These are phyloP conservation scores for Amphipoea lucens DNA, from an alignment of 2,888 invertebrate species.

Conservation along the genomic window DNA sequence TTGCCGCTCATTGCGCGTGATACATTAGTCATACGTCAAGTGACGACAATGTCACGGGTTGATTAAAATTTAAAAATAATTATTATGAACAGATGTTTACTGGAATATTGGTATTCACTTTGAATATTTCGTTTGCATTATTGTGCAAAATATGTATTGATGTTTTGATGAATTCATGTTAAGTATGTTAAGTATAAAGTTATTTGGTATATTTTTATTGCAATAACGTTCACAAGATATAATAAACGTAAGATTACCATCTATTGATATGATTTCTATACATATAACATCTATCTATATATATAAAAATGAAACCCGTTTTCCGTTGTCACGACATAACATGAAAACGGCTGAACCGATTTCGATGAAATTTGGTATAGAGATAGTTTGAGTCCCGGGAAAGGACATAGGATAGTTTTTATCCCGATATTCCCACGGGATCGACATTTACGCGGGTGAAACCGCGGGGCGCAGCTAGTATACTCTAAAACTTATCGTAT, in stretches of 20 bases:
- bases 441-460: no score
- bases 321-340: no score
- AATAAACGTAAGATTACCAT: not conserved
- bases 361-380: no score
- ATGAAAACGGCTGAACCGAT: no score
- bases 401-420: no score
- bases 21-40: conserved; percentile 28
- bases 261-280: not conserved
- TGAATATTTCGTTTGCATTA: not conserved
- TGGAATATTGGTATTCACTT: not conserved
- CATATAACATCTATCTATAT: no score
- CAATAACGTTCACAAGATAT: no score
- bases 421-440: no score
- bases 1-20: conserved; percentile 46
- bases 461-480: no score
- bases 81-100: not conserved
- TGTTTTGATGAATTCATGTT: conserved; percentile 8
- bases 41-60: conserved; percentile 6
- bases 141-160: not conserved
- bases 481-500: not conserved
- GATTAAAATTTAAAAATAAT: conserved; percentile 15
- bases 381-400: no score
- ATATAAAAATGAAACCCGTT: no score
- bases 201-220: no score
- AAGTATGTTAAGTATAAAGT: not conserved